These are phyloP conservation scores for Pseudomugil tenellus DNA, from an alignment of 2,797 vertebrate genomes.

Conservation along the genomic window DNA sequence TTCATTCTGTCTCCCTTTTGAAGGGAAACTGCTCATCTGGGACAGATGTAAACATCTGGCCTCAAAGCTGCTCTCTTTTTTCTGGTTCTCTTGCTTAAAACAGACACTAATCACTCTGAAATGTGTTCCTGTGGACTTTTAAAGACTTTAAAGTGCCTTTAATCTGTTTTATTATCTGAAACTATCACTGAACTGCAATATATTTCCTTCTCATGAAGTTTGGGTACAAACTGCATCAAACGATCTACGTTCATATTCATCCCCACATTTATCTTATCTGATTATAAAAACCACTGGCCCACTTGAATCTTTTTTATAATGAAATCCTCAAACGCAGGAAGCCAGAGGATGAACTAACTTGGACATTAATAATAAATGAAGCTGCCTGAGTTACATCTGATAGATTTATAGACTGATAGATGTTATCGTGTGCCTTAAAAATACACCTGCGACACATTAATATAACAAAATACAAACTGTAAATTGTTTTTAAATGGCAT, in stretches of 20 bases:
- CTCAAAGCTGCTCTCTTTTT: too few species aligned
- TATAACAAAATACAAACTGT: not conserved
- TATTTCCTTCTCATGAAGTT: not conserved
- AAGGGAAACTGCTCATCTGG: slow-evolving; percentile 28
- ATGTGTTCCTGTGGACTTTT: too few species aligned
- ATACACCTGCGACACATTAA: not conserved
- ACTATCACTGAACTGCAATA: too few species aligned
- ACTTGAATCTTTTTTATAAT: too few species aligned
- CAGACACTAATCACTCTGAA: not conserved
- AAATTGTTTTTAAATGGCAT: not conserved
- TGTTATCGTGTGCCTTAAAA: too few species aligned
- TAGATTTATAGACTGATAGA: too few species aligned
- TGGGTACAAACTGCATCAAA: not conserved
- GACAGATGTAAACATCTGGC: slow-evolving; percentile 3
- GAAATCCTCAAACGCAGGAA: too few species aligned
- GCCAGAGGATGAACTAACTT: too few species aligned
- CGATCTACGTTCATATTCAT: too few species aligned
- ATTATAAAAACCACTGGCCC: too few species aligned
- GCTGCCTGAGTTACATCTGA: too few species aligned
- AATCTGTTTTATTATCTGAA: not conserved
- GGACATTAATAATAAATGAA: not conserved
- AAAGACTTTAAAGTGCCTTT: not conserved
- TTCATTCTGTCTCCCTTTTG: not conserved
- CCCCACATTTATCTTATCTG: too few species aligned
- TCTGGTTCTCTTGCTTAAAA: not conserved